Evolutionary conservation across 2,797 vertebrate genomes (phyloP), one percentile per base, ranked within the genome.

Genomic region (Chromobotia macracanthus): DNA sequence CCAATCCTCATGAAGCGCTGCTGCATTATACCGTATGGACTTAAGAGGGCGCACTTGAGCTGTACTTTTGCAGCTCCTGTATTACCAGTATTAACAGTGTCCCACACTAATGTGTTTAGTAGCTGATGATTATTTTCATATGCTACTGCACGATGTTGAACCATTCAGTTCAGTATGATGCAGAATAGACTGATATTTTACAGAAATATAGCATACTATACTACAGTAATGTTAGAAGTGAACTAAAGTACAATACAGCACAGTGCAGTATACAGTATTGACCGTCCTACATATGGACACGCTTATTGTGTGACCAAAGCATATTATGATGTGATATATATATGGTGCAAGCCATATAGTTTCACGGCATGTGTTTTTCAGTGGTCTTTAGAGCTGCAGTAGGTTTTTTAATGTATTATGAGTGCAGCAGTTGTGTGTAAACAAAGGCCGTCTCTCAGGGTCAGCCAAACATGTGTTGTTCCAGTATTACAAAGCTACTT

Each of bases 381-480:
- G 21, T 63, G 3, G 60, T 63, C 60, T 35, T 28, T 9, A 31
- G 25, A 5, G 23, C 12, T 35, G 16, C 5, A 1, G 16, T 38
- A n/a, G 31, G 31, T 63, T 38, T 63, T 15, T 35, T 35, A 63
- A 28, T 28, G 25, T 25, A 35, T 63, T 64, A 76, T 10, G 16
- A 58, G 51, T 6, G 23, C 51, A 25, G 35, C 51, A 56, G 64
- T 38, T 38, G 51, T 76, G 35, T 77, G 50, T 58, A 68, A 63
- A 70, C 68, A 35, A 31, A 61, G 50, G 41, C 63, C 19, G 2
- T 35, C n/a, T 66, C 23, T 23, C 75, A 68, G 60, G 67, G 58
- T 72, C 67, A 63, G 67, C 56, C 77, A 72, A 79, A 44, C 18
- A 19, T 64, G 19, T 64, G 46, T 16, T 64, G 46, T 53, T 79